phyloP scores from a whole-genome alignment of 2,888 invertebrate species.

The Idaea straminata region DNA sequence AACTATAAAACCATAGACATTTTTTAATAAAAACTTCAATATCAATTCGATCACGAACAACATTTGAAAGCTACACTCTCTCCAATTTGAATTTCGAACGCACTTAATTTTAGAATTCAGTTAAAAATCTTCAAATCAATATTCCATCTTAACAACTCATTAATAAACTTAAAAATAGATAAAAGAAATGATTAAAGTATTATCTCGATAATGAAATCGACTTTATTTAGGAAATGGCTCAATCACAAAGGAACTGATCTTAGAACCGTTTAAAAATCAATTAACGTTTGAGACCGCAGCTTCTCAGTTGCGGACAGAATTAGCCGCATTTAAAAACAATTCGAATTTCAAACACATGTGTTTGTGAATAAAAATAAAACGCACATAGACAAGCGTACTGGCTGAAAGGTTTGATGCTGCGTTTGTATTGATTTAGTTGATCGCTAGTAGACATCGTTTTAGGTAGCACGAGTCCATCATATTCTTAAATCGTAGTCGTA shows the following conservation, averaged over 20 bases:
- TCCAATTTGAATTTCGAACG: too few relatives aligned
- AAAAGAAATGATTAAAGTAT: not conserved
- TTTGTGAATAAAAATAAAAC: conserved; percentile 67
- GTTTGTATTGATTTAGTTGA: conserved; percentile 8
- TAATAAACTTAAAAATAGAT: not conserved
- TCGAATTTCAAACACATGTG: conserved; percentile 52
- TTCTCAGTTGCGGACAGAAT: conserved; percentile 48
- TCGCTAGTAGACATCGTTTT: too few relatives aligned
- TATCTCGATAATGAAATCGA: not conserved
- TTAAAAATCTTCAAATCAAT: not conserved
- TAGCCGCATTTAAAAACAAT: conserved; percentile 28
- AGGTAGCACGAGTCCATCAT: too few relatives aligned
- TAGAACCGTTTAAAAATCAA: conserved; percentile 66
- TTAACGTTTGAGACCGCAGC: conserved; percentile 58
- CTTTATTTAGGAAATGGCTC: conserved; percentile 39
- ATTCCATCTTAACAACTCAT: not conserved
- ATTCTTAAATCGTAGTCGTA: too few relatives aligned
- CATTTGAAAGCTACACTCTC: too few relatives aligned
- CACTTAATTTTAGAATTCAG: not conserved
- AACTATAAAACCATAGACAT: too few relatives aligned
- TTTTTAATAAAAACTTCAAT: too few relatives aligned
- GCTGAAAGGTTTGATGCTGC: conserved; percentile 40
- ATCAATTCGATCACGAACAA: too few relatives aligned
- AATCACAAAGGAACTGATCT: conserved; percentile 46
- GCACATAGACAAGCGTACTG: conserved; percentile 54